Evolutionary conservation across 2,888 invertebrate genomes (phyloP), one percentile per base, ranked within the genome.

Genomic region (Cyrtodaria siliqua): DNA sequence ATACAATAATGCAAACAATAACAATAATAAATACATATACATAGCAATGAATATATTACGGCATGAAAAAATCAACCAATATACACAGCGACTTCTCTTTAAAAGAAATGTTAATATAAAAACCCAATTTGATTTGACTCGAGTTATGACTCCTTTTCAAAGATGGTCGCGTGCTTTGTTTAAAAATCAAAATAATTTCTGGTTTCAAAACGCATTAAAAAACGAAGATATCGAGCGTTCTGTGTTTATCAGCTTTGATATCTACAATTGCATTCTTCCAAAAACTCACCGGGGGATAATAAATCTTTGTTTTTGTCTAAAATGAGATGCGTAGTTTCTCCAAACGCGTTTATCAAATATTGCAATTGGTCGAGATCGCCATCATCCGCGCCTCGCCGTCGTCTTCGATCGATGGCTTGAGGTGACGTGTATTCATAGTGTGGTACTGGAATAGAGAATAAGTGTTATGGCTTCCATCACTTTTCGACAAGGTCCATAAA

Each of bases 221-320:
- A n/a, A n/a, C n/a, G n/a, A n/a, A n/a, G n/a, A n/a, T n/a, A n/a
- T n/a, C n/a, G n/a, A n/a, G n/a, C n/a, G n/a, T n/a, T n/a, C n/a
- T n/a, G n/a, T n/a, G n/a, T n/a, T n/a, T n/a, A n/a, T n/a, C n/a
- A n/a, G n/a, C n/a, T n/a, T n/a, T n/a, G n/a, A n/a, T 23, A 52
- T 23, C 29, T 38, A 20, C 38, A 44, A 9, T 9, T 44, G 44
- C n/a, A 44, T 44, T 6, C 9, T 12, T n/a, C n/a, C n/a, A 33
- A 6, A 18, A 29, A n/a, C 44, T 63, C 67, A 86, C 87, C 86
- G 55, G 85, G 83, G 8, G 79, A 67, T 16, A 87, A 62, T 24
- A 87, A 71, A 14, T 84, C 60, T 47, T 63, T 74, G 56, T 86
- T 87, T 55, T 78, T 79, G n/a, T 76, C 62, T 24, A 87, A 69